Evolutionary conservation across 2,888 invertebrate genomes (phyloP), one percentile per base, ranked within the genome.

Genomic region (Caenorhabditis becei): DNA sequence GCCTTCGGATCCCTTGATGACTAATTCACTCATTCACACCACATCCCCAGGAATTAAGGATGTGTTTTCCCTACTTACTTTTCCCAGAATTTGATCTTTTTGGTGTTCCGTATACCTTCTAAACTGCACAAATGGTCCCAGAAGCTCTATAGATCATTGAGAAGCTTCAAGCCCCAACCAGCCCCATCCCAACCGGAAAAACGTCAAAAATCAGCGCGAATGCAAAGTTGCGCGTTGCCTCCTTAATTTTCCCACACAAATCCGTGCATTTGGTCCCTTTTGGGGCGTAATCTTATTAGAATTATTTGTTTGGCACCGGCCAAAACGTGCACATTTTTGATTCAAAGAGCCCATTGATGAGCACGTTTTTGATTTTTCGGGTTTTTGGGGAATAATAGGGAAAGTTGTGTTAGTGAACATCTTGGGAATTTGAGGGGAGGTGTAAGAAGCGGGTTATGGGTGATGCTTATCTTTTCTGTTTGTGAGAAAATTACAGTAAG

Each of bases 1-100:
- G 3, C 26, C 26, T 18, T 1, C n/a, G 10, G 24, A 16, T 47
- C 47, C n/a, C 20, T 23, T 41, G 7, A 41, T 41, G 41, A 41
- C 41, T 41, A 41, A 41, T 41, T 41, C 41, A 41, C 23, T n/a
- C 59, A n/a, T 59, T 58, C 49, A 53, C 59, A 47, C 37, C 69
- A 51, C 53, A 53, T 58, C 58, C 66, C 59, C 71, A 35, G 54
- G 53, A 20, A 20, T 65, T 59, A 20, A 14, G 10, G 14, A 41
- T 41, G 41, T 5, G 41, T 11, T 11, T 41, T 41, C 16, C 5
- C 14, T 41, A 41, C 41, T 41, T 2, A 41, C 41, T 5, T 5
- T 41, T 41, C 41, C 41, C 3, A 16, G 41, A 41, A 14, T 7
- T 10, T 4, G 32, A 32, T 32, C 32, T n/a, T n/a, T n/a, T n/a